A percentile compares a stretch with the other conserved stretches of the same genome.
phyloP scores from a whole-genome alignment of 2,888 invertebrate species.

The Protodeltote pygarga region DNA sequence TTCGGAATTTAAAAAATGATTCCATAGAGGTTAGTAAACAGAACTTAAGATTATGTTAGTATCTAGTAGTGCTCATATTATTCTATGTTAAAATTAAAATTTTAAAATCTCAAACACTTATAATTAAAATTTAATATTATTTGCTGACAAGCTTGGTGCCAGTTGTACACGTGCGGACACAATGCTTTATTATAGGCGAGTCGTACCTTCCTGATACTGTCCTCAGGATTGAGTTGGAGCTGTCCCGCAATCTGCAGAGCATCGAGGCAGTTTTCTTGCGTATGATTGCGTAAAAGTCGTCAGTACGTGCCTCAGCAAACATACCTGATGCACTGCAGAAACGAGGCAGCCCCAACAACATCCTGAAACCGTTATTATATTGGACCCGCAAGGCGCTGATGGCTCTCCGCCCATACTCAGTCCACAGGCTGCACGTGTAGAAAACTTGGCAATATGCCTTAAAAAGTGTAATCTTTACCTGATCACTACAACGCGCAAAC shows the following conservation, averaged over 20 bases:
- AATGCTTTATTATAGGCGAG: too few relatives aligned
- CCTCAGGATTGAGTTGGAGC: conserved; percentile 3
- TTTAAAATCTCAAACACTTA: too few relatives aligned
- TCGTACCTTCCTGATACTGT: too few relatives aligned
- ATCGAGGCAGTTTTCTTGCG: background rate
- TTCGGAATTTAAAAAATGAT: too few relatives aligned
- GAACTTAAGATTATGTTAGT: too few relatives aligned
- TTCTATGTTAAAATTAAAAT: too few relatives aligned
- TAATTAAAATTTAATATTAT: too few relatives aligned
- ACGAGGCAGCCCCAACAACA: background rate
- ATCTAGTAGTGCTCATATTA: too few relatives aligned
- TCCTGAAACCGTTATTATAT: background rate
- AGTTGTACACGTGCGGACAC: too few relatives aligned
- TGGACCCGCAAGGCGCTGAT: background rate
- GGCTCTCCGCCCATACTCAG: background rate
- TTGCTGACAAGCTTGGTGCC: too few relatives aligned
- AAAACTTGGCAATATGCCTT: background rate
- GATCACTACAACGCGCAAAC: background rate
- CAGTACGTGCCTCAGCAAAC: conserved; percentile 4
- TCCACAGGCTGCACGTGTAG: background rate
- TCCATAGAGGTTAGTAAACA: too few relatives aligned
- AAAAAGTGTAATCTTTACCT: background rate
- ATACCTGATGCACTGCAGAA: conserved; percentile 3
- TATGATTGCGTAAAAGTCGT: conserved; percentile 2
- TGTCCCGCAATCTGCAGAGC: background rate